Conservation (phyloP, 2,113 vertebrate genomes). For the Hippocampus abdominalis region DNA sequence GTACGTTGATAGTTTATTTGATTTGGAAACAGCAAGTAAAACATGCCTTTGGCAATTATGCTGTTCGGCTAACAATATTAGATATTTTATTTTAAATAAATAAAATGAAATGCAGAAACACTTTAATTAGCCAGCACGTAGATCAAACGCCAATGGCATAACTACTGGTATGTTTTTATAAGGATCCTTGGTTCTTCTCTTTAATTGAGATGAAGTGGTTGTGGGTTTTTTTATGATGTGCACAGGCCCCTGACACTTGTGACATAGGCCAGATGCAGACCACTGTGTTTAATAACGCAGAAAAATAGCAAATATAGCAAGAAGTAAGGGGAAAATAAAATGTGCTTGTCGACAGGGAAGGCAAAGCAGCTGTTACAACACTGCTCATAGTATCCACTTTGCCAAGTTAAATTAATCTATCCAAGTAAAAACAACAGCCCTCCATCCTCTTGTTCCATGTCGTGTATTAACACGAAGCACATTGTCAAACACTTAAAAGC, state of each 20-base stretch:
- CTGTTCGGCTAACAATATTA: background rate
- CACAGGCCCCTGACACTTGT: background rate
- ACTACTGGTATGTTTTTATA: background rate
- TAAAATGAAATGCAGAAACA: background rate
- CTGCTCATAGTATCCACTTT: slow-evolving; percentile 3
- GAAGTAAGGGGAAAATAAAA: slow-evolving; percentile 40
- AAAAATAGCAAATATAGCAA: slow-evolving; percentile 29
- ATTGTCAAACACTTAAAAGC: slow-evolving; percentile 1
- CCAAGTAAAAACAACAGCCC: slow-evolving; percentile 20
- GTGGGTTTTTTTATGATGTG: slow-evolving; percentile 10
- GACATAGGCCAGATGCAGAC: slow-evolving; percentile 40
- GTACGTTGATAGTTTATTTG: background rate
- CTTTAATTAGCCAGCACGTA: background rate
- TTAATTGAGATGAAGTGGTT: slow-evolving; percentile 7
- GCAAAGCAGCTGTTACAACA: slow-evolving; percentile 54
- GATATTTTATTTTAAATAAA: background rate
- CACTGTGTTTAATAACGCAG: slow-evolving; percentile 42
- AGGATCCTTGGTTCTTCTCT: background rate
- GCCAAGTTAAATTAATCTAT: slow-evolving; percentile 19
- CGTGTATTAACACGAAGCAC: slow-evolving; percentile 26
- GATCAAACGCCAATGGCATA: background rate
- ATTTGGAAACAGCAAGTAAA: background rate
- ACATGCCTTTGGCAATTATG: background rate
- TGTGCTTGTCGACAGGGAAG: slow-evolving; percentile 15
- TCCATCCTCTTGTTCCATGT: slow-evolving; percentile 6